A percentile compares a stretch with the other conserved stretches of the same genome.
Conservation (phyloP, 2,113 vertebrate genomes). For the Turdus rufiventris region DNA sequence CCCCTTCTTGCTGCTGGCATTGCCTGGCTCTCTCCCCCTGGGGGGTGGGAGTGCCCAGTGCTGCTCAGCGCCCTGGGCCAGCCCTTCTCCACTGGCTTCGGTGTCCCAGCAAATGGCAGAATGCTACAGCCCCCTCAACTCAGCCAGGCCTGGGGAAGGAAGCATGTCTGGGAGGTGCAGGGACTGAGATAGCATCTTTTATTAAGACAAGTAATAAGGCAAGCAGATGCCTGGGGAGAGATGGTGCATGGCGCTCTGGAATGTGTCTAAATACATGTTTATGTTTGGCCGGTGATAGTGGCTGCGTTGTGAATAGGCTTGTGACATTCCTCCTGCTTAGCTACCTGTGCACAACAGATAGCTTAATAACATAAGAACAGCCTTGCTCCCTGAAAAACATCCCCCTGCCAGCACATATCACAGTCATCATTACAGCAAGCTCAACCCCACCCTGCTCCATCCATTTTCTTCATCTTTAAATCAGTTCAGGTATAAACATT, state of each 20-base stretch:
- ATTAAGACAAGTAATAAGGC: background rate
- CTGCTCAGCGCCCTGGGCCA: background rate
- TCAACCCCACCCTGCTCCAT: background rate
- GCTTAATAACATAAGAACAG: background rate
- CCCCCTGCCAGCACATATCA: background rate
- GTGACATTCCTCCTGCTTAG: slow-evolving; percentile 6
- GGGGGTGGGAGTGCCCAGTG: background rate
- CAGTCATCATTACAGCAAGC: background rate
- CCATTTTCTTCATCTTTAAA: background rate
- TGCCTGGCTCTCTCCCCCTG: background rate
- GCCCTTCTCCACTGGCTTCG: background rate
- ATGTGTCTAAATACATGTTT: slow-evolving; percentile 16
- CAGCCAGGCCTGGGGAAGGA: background rate
- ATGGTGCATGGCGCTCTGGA: background rate
- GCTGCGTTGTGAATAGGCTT: background rate
- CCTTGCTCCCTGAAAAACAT: background rate
- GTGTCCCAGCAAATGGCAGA: background rate
- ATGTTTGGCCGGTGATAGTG: background rate
- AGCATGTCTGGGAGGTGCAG: background rate
- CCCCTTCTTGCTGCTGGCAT: background rate
- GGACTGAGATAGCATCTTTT: background rate
- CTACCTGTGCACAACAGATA: slow-evolving; percentile 1
- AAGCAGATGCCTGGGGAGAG: background rate
- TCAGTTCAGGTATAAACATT: background rate
- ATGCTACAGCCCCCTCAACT: background rate